Evolutionary conservation across 2,797 vertebrate species (phyloP), one percentile per base, ranked within the genome.

Genomic region (Numenius phaeopus): DNA sequence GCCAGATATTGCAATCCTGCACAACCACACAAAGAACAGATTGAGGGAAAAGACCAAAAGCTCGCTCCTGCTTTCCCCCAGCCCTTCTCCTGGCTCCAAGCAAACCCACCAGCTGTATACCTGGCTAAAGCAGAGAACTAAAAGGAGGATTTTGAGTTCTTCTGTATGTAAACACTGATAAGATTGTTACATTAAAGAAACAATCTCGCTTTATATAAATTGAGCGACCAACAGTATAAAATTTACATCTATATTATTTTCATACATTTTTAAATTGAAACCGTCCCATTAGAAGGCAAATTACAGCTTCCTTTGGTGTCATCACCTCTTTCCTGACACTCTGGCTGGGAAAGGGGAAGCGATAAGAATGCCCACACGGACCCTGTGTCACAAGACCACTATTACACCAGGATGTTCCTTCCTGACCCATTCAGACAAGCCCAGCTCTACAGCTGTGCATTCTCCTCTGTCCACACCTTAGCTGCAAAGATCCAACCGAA

Each of bases 391-490:
- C 66, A 37, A 40, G 30, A 8, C 16, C 58, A 44, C 14, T 16
- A 11, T 44, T 30, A 75, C 26, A 69, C 7, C 34, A 66, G 15
- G 30, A 27, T 52, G 59, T 21, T 55, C 10, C 46, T 59, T 73
- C 67, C 29, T 40, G 32, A 83, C 47, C n/a, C 57, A 59, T 18
- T 83, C 37, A 57, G 14, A 13, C 18, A 62, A 88, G 55, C 8
- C 49, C 7, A 55, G 14, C 5, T 2, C 14, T 6, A 2, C 4
- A 55, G 14, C 5, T 2, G 19, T 7, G 2, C 10, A 44, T 49
- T 83, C 54, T 64, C 34, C 32, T 78, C 40, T 67, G 30, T 39
- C 66, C 52, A 76, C 26, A 46, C 10, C 21, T 44, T 2, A 22
- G 4, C 46, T 91, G 44, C 76, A 87, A 65, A 88, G 44, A 66